Base-by-base conservation (phyloP, 2,888 invertebrate genomes). In the Argyra leucocephala region DNA sequence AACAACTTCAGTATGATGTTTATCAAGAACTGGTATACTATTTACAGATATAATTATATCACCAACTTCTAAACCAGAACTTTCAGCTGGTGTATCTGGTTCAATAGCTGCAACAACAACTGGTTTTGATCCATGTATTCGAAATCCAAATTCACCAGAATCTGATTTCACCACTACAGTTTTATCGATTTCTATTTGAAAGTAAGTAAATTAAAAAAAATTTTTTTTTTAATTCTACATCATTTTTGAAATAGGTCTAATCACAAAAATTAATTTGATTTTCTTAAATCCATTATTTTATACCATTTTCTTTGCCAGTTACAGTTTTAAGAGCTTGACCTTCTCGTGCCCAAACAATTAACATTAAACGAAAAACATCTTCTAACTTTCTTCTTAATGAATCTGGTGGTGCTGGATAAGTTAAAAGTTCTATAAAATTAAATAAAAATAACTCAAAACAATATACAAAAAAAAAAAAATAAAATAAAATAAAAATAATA, bases 31-130 rank as follows among this genome's bases (percentile, higher is more conserved):
- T 76, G 90, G 92, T 72, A 91, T 85, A 60, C 88, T 93, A 81
- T 96, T 96, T 57, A 96, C 91, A 69, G 91, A 88, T 76, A 96
- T 88, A 60, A 96, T 89, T 68, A 96, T 94, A 76, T 96, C 96
- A 31, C 96, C 96, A 61, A 96, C 92, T 82, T 93, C 92, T 64
- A 96, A 81, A 0, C 96, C 96, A 5, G 92, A 93, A 65, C 86
- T 88, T 79, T 95, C 95, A 0, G 96, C 96, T 0, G 96, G 93
- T 1, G 96, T 96, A 71, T 92, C 93, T 48, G 91, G 90, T 80
- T 96, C 96, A 71, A 96, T 94, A 22, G 93, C 93, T 4, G 96
- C 95, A 31, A 96, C 94, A 18, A 96, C 93, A n/a, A 96, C 95
- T 1, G 96, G 96, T 74, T 93, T 91, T 66, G 93, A 93, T 26